These are phyloP conservation scores for Druon quercuslanigerum DNA, from an alignment of 1,140 invertebrate genomes.

Conservation along the genomic window DNA sequence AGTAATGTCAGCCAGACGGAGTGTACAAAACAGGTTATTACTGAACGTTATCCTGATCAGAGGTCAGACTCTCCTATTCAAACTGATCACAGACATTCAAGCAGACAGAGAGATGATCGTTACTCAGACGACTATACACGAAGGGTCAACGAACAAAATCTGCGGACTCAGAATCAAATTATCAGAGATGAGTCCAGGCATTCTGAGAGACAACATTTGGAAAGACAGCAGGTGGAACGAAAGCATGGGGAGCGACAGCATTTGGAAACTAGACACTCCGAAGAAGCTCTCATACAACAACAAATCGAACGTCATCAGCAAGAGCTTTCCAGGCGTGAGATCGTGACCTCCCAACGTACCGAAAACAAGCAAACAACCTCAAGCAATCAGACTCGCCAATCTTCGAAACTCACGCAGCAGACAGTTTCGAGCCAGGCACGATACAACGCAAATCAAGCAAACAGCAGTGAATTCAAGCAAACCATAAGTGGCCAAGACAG, in stretches of 20 bases:
- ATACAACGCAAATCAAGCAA: conserved; percentile 6
- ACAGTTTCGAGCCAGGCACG: conserved; percentile 54
- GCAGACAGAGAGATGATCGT: conserved; percentile 77
- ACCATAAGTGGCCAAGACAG: conserved; percentile 40
- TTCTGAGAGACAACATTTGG: conserved; percentile 25
- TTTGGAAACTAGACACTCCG: neutral
- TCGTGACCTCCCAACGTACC: conserved; percentile 60
- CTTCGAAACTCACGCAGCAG: conserved; percentile 49
- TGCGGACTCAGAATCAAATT: conserved; percentile 41
- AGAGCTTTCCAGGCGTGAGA: conserved; percentile 56
- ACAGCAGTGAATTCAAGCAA: conserved; percentile 11
- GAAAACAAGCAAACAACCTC: conserved; percentile 55
- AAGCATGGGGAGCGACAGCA: neutral
- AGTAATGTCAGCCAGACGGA: conserved; percentile 37
- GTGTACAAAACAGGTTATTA: conserved; percentile 50
- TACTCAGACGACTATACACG: conserved; percentile 71
- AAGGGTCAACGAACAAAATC: conserved; percentile 43
- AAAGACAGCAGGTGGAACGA: conserved; percentile 33
- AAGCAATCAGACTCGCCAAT: conserved; percentile 37
- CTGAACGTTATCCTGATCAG: conserved; percentile 43
- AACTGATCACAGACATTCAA: conserved; percentile 65
- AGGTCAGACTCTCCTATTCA: conserved; percentile 7
- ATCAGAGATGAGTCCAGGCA: conserved; percentile 6
- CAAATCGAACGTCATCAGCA: conserved; percentile 50
- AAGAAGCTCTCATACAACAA: conserved; percentile 35